These are phyloP conservation scores for Threskiornis aethiopicus DNA, from an alignment of 2,797 vertebrate species.

Conservation along the genomic window DNA sequence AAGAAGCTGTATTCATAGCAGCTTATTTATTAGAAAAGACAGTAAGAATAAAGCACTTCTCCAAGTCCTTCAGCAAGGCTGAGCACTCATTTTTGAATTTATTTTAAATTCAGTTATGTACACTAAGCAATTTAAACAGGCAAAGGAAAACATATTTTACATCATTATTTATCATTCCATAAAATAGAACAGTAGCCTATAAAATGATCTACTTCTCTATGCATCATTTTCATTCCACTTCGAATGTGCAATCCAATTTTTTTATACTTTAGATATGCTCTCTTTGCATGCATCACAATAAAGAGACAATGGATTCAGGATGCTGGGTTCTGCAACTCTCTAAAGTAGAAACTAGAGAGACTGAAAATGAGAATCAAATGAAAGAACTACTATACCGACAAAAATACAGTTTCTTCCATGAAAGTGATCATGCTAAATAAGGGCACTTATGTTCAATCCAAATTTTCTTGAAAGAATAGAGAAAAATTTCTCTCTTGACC, in stretches of 20 bases:
- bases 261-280: conserved; percentile 10
- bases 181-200: conserved; percentile 39
- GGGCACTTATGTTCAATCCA: background rate
- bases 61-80: background rate
- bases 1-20: background rate
- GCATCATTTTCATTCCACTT: conserved; percentile 33
- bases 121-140: conserved; percentile 12
- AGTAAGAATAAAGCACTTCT: conserved; percentile 22
- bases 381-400: background rate
- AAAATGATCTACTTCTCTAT: conserved; percentile 27
- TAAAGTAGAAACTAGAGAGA: background rate
- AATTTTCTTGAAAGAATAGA: background rate
- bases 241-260: background rate
- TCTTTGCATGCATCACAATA: conserved; percentile 1
- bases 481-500: background rate
- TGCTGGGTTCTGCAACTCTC: background rate
- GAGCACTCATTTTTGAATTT: background rate
- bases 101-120: conserved; percentile 37
- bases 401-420: background rate
- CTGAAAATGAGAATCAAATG: background rate
- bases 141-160: conserved; percentile 46
- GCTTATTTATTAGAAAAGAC: conserved; percentile 8
- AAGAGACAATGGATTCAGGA: background rate
- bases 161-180: conserved; percentile 56
- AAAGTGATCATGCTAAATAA: background rate